Evolutionary conservation across 2,797 vertebrate genomes (phyloP).

Genomic region (Tenualosa thibaudeaui): DNA sequence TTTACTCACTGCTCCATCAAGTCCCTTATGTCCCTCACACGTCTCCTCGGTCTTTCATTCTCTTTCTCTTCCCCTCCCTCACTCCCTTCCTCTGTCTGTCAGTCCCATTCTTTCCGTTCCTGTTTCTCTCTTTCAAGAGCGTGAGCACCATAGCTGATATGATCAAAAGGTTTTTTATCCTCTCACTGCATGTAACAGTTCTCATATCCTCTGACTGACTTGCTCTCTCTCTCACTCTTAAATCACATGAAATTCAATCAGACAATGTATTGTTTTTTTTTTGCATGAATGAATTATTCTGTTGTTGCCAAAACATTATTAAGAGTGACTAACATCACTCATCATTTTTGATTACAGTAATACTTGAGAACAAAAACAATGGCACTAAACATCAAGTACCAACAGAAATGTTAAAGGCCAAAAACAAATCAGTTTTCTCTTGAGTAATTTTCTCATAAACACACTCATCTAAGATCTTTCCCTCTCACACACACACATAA

Average conservation of each 20-base stretch:
- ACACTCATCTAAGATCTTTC: neutral
- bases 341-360: neutral
- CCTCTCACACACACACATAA: neutral
- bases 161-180: too few relatives aligned
- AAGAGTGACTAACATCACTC: neutral
- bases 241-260: too few relatives aligned
- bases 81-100: neutral
- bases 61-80: neutral
- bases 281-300: too few relatives aligned
- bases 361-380: neutral
- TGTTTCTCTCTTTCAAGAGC: too few relatives aligned
- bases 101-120: neutral
- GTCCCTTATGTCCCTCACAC: too few relatives aligned
- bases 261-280: too few relatives aligned
- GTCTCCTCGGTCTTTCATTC: neutral
- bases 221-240: too few relatives aligned
- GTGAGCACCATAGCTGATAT: too few relatives aligned
- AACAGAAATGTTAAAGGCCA: neutral
- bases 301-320: too few relatives aligned
- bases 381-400: neutral
- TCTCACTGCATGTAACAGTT: too few relatives aligned
- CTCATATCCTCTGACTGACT: too few relatives aligned
- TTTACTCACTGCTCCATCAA: neutral
- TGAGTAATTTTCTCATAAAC: neutral
- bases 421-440: neutral